Base-by-base conservation (phyloP, 2,113 vertebrate species). In the Lophotis ruficrista region DNA sequence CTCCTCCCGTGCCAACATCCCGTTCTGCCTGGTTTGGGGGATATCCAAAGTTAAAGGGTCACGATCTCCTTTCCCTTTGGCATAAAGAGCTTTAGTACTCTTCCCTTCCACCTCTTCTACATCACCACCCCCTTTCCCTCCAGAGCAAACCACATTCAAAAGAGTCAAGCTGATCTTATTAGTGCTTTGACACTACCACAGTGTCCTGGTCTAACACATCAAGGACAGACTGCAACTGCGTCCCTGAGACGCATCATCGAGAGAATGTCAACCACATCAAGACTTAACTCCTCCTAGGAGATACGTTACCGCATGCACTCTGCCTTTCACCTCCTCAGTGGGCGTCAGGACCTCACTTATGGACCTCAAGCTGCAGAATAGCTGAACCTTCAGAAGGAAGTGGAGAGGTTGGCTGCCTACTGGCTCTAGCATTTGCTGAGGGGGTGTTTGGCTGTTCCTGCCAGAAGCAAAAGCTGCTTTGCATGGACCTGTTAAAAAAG, bases 1-100 rank as follows among this genome's bases (percentile, higher is more conserved):
- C 90, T 91, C 62, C 72, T 95, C 94, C 96, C 96, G 53, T 81
- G 93, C 61, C 94, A 96, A 90, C 76, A 95, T 94, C 92, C 96
- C 90, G 0, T 89, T 92, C 85, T 73, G 85, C 76, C 96, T 87
- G 83, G n/a, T 47, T 64, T 72, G 54, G 27, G 53, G 23, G 38
- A 7, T 22, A 62, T 91, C 82, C 79, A 62, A 8, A 57, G 31
- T 48, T 73, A 90, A 45, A 80, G 79, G 72, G 68, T 45, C 12
- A 15, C 2, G 22, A 66, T 70, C 83, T 96, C 88, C 83, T 96
- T 77, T 90, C 71, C 20, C 51, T 95, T 51, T 70, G 60, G 54
- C 64, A 43, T 11, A 14, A 73, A 81, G 51, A 77, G 23, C 73
- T 84, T 83, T 66, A 43, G 41, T 45, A 69, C 66, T 92, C 69